Percentiles rank a stretch among this genome's conserved stretches.
Evolutionary conservation across 2,113 vertebrate genomes (phyloP).

Genomic region (Himantopus leucocephalus): DNA sequence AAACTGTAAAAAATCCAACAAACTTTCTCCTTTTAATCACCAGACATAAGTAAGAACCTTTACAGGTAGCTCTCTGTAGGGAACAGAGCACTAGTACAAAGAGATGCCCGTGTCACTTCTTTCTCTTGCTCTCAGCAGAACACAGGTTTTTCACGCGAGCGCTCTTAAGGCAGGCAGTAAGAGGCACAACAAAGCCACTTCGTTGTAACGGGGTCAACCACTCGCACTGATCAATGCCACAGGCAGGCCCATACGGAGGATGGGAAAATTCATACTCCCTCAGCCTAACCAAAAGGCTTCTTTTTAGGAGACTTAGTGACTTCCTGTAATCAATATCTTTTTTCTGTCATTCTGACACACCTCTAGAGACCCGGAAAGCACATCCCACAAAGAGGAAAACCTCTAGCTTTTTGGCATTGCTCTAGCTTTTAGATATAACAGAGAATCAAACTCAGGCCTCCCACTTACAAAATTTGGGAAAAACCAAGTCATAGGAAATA

Average conservation of each 20-base stretch:
- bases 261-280: background rate
- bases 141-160: rapidly evolving
- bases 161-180: background rate
- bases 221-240: background rate
- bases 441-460: background rate
- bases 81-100: background rate
- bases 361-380: background rate
- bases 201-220: background rate
- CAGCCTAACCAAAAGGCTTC: background rate
- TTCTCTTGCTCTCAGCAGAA: background rate
- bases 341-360: background rate
- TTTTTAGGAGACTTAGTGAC: background rate
- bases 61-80: background rate
- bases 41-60: background rate
- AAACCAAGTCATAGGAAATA: background rate
- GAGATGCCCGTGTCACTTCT: background rate
- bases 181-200: background rate
- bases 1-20: background rate
- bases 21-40: background rate
- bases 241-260: background rate
- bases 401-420: background rate
- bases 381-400: background rate
- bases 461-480: background rate
- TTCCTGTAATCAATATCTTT: background rate
- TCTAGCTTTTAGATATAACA: background rate